phyloP scores from a whole-genome alignment of 2,797 vertebrate species.

The Chelidonichthys spinosus region DNA sequence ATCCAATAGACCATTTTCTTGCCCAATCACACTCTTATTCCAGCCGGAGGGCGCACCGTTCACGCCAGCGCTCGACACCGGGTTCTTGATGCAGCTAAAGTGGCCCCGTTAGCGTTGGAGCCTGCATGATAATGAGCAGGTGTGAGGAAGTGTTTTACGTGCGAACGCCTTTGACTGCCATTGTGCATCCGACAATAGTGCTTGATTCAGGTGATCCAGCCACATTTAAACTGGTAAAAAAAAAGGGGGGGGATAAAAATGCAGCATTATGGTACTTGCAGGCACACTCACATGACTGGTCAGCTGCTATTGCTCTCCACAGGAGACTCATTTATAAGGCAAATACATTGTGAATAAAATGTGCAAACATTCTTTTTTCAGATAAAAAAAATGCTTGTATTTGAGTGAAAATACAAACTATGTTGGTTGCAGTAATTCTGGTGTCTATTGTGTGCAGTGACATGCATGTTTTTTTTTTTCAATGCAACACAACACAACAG shows the following conservation, averaged over 20 bases:
- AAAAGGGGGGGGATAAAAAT: slow-evolving; percentile 11
- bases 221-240: slow-evolving; percentile 18
- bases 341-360: too few species aligned
- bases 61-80: slow-evolving; percentile 35
- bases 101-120: slow-evolving; percentile 57
- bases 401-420: too few species aligned
- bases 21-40: slow-evolving; percentile 55
- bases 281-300: neutral
- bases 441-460: too few species aligned
- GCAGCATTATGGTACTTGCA: slow-evolving; percentile 7
- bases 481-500: too few species aligned
- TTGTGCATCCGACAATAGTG: slow-evolving; percentile 74
- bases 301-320: neutral
- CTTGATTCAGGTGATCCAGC: slow-evolving; percentile 74
- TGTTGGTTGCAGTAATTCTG: too few species aligned
- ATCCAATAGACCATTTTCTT: slow-evolving; percentile 22
- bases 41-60: slow-evolving; percentile 39
- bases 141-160: slow-evolving; percentile 59
- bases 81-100: slow-evolving; percentile 53
- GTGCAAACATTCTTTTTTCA: too few species aligned
- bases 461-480: too few species aligned
- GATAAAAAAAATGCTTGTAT: too few species aligned
- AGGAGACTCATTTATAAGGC: too few species aligned
- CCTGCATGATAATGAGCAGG: slow-evolving; percentile 73
- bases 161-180: slow-evolving; percentile 46